Base-by-base conservation (phyloP, 2,888 invertebrate species). In the Hirtodrosophila cameraria region DNA sequence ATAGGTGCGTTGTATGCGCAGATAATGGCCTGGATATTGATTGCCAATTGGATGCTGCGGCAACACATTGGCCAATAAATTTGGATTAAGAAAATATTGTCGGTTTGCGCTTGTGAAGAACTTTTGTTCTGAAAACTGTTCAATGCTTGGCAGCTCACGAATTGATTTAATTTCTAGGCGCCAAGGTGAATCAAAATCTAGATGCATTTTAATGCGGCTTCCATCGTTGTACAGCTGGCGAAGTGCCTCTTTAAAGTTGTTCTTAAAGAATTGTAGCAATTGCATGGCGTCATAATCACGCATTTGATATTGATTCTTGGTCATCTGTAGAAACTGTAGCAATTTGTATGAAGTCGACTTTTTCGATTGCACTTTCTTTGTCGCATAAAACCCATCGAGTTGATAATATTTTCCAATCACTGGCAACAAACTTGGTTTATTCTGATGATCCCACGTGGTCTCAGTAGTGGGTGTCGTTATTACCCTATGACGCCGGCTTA, bases 101-200 rank as follows among this genome's bases (percentile, higher is more conserved):
- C 3, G n/a, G n/a, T n/a, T n/a, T n/a, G n/a, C n/a, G n/a, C n/a
- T n/a, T n/a, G n/a, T n/a, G n/a, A n/a, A n/a, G n/a, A n/a, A n/a
- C n/a, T n/a, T n/a, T n/a, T n/a, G n/a, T n/a, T n/a, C n/a, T n/a
- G n/a, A n/a, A 1, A 60, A 31, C 1, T 20, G 5, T 0, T 59
- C 12, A 4, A 50, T 0, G 18, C 11, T 5, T 18, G 52, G 9
- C 6, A 33, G 28, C 13, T 72, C 20, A 0, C n/a, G 2, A 0
- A 74, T 73, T 1, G 68, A 5, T 7, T 49, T 59, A 1, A 25
- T 6, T 7, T 25, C 12, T 1, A 57, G 8, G 0, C 55, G 43
- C 73, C 73, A 74, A 0, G 73, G 77, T 2, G 36, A 11, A 39
- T 67, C 73, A 1, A 76, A 25, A 0, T 67, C 46, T 3, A 76